phyloP scores from a whole-genome alignment of 1,140 invertebrate genomes.

The Drosophila orena region DNA sequence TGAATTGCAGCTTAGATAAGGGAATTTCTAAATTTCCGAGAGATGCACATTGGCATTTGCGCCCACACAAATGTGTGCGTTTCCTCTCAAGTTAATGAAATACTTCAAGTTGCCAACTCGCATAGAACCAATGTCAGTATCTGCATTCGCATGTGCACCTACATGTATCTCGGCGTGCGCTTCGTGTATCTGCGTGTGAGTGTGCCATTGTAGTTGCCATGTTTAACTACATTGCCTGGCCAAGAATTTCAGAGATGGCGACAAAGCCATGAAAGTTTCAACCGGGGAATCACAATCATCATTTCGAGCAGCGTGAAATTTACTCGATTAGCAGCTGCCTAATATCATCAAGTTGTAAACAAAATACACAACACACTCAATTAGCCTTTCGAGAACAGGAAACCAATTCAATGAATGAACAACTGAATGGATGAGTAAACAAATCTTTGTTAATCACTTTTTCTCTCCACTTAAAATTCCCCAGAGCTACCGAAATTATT shows the following conservation, averaged over 20 bases:
- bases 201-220: conserved; percentile 2
- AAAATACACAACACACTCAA: conserved; percentile 31
- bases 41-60: conserved; percentile 22
- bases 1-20: conserved; percentile 13
- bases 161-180: not conserved
- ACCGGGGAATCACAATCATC: conserved; percentile 17
- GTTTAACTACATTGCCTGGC: conserved; percentile 5
- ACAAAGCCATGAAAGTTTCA: conserved; percentile 21
- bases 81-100: conserved; percentile 47
- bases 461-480: not conserved
- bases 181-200: conserved; percentile 1
- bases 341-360: conserved; percentile 43
- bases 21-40: conserved; percentile 19
- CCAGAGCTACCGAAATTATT: not conserved
- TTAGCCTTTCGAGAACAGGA: conserved; percentile 31
- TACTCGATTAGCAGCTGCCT: conserved; percentile 46
- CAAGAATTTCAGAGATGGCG: conserved; percentile 6
- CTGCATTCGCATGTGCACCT: not conserved
- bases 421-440: conserved; percentile 20
- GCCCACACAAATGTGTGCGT: conserved; percentile 34
- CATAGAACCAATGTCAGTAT: conserved; percentile 10
- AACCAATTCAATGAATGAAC: conserved; percentile 17
- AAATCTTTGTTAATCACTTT: conserved; percentile 35
- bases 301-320: conserved; percentile 39
- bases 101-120: conserved; percentile 37